Conservation (phyloP, 2,888 invertebrate genomes). For the Acheta domesticus region DNA sequence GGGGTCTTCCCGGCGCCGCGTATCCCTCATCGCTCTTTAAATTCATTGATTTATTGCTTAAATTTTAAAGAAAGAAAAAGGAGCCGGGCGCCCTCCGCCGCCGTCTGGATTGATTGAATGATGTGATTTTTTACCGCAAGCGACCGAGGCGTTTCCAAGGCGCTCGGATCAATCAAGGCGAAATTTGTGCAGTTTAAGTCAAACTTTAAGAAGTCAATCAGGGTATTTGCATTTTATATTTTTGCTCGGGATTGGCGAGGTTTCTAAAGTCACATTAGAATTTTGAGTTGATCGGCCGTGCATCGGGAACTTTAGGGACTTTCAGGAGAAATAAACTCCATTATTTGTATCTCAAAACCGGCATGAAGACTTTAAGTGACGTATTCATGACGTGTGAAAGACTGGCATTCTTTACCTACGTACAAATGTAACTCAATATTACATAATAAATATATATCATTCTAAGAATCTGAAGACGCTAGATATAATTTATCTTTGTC, state of each 20-base stretch:
- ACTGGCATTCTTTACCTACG: too few relatives aligned
- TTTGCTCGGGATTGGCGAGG: background rate
- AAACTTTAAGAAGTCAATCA: background rate
- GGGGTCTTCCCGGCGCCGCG: background rate
- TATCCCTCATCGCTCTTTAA: background rate
- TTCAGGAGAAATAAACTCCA: too few relatives aligned
- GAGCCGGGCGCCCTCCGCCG: background rate
- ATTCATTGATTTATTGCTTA: conserved; percentile 18
- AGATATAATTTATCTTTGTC: too few relatives aligned
- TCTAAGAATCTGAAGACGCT: too few relatives aligned
- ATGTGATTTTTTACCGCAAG: background rate
- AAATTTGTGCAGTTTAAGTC: background rate
- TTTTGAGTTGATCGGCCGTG: background rate
- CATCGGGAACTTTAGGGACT: too few relatives aligned
- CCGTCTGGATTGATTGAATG: conserved; percentile 1
- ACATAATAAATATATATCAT: too few relatives aligned
- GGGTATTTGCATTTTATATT: background rate
- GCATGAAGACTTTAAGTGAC: too few relatives aligned
- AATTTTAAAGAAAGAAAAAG: conserved; percentile 6
- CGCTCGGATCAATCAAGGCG: background rate
- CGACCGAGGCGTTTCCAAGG: background rate
- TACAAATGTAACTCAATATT: too few relatives aligned
- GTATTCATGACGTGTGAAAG: too few relatives aligned
- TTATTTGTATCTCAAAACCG: too few relatives aligned
- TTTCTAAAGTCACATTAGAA: background rate